phyloP scores from a whole-genome alignment of 2,888 invertebrate species.

The Morpho achilles region DNA sequence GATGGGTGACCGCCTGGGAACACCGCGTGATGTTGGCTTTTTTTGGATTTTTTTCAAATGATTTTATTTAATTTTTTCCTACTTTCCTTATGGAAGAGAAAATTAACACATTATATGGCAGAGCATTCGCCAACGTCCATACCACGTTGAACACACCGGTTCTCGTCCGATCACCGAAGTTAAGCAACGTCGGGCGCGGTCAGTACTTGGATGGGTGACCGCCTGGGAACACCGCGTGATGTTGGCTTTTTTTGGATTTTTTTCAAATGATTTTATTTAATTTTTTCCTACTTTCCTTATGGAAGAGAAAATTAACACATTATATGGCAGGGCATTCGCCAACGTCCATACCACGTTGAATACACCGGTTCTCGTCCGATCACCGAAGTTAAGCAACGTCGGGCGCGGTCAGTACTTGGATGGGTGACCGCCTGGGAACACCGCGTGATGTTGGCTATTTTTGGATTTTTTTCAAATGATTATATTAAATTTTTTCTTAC shows the following conservation, averaged over 20 bases:
- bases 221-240: conserved; percentile 51
- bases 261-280: too few relatives aligned
- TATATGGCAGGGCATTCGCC: too few relatives aligned
- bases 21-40: conserved; percentile 51
- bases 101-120: too few relatives aligned
- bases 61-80: too few relatives aligned
- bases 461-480: too few relatives aligned
- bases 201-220: conserved; percentile 55
- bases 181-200: conserved; percentile 48
- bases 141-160: conserved; percentile 36
- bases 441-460: conserved; percentile 49
- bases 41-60: conserved; percentile 9
- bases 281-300: too few relatives aligned
- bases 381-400: conserved; percentile 50
- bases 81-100: too few relatives aligned
- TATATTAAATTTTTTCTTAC: too few relatives aligned
- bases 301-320: too few relatives aligned
- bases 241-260: conserved; percentile 40
- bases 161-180: conserved; percentile 53
- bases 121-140: too few relatives aligned
- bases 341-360: conserved; percentile 16
- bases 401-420: conserved; percentile 51
- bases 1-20: conserved; percentile 56
- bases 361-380: conserved; percentile 50
- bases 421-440: conserved; percentile 55